These are phyloP conservation scores for Acanthosepion pharaonis DNA, from an alignment of 2,888 invertebrate genomes.

Conservation along the genomic window DNA sequence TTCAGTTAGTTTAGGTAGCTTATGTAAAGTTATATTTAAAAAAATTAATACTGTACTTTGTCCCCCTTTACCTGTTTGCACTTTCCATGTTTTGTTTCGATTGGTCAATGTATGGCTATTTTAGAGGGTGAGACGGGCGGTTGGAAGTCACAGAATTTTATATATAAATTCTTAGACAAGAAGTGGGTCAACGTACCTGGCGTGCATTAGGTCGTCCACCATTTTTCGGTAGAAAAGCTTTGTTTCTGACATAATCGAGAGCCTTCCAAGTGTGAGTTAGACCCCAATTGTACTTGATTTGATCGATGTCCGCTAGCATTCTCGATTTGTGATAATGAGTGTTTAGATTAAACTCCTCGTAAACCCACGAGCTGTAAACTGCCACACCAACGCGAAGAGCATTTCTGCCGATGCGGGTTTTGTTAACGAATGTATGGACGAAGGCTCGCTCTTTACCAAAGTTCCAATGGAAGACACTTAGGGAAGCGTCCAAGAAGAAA, in stretches of 20 bases:
- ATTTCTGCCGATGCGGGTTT: conserved; percentile 46
- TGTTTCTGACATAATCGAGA: neutral
- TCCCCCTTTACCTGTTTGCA: no score
- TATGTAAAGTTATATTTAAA: no score
- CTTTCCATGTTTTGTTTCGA: no score
- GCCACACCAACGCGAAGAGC: conserved; percentile 49
- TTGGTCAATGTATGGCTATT: no score
- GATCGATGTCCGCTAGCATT: neutral
- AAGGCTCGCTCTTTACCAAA: neutral
- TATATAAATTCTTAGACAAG: no score
- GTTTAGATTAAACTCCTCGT: conserved; percentile 44
- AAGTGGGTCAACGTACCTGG: neutral
- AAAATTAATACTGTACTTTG: no score
- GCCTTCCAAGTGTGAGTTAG: neutral
- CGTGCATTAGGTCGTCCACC: conserved; percentile 24
- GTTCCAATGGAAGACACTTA: neutral
- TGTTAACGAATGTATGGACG: neutral
- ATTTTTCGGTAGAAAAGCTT: conserved; percentile 33
- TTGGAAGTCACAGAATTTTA: no score
- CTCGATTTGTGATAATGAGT: neutral
- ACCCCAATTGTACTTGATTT: neutral
- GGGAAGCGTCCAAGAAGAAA: conserved; percentile 35
- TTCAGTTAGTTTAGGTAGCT: no score
- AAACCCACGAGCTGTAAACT: conserved; percentile 41
- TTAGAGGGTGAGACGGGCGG: no score